A percentile compares a stretch with the other conserved stretches of the same genome.
Conservation (phyloP, 2,797 vertebrate species). For the Rhynchonycteris naso region DNA sequence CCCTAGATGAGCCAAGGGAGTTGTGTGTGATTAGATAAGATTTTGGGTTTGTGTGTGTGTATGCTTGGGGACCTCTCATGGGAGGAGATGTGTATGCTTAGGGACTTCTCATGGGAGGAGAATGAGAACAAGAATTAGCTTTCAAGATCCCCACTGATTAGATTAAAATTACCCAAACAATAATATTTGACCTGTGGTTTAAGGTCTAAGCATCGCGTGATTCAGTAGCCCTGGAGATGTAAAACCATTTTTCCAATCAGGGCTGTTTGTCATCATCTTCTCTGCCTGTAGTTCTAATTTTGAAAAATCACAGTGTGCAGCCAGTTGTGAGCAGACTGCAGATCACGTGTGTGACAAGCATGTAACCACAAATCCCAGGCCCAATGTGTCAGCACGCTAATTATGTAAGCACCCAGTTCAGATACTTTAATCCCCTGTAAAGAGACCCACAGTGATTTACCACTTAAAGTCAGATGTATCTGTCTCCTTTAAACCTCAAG, state of each 20-base stretch:
- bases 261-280: background rate
- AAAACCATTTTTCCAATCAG: background rate
- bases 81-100: background rate
- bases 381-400: background rate
- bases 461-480: background rate
- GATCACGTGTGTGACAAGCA: background rate
- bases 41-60: background rate
- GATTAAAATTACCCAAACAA: background rate
- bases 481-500: slow-evolving; percentile 1
- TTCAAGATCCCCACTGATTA: background rate
- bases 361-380: slow-evolving; percentile 15
- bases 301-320: background rate
- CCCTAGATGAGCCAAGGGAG: background rate
- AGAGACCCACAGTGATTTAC: slow-evolving; percentile 1
- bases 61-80: background rate
- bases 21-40: background rate
- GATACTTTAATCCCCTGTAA: background rate
- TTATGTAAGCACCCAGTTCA: background rate
- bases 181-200: background rate
- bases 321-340: background rate
- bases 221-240: background rate
- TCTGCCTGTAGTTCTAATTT: background rate
- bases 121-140: background rate
- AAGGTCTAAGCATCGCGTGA: background rate
- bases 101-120: background rate